A percentile compares a stretch with the other conserved stretches of the same genome.
Conservation (phyloP, 1,140 invertebrate genomes). For the Microplitis mediator region DNA sequence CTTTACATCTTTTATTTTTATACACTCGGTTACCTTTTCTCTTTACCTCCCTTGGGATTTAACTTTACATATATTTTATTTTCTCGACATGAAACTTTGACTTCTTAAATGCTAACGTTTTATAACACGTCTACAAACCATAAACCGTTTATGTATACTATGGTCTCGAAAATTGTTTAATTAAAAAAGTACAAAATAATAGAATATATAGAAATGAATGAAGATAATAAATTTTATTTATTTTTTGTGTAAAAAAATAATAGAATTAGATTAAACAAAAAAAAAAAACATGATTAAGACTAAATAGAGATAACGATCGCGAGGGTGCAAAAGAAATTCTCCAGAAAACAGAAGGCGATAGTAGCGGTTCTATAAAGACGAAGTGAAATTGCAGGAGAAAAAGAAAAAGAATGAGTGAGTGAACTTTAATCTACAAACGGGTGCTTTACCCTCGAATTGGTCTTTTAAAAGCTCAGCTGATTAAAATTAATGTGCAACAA, state of each 20-base stretch:
- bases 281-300: no score
- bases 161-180: background rate
- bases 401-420: no score
- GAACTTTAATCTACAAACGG: background rate
- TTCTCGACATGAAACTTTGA: background rate
- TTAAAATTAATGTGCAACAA: conserved; percentile 29
- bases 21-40: background rate
- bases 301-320: no score
- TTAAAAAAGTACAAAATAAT: background rate
- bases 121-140: background rate
- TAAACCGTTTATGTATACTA: background rate
- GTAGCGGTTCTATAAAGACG: background rate
- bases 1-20: background rate
- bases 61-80: background rate
- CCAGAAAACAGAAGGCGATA: background rate
- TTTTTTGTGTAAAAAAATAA: no score
- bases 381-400: background rate
- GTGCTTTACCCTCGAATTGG: background rate
- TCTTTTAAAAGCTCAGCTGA: conserved; percentile 26
- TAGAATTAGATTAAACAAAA: no score
- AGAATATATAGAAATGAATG: background rate
- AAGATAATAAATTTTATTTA: background rate
- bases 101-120: background rate
- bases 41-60: background rate
- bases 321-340: no score